phyloP scores from a whole-genome alignment of 2,797 vertebrate species.

The Esox lucius region DNA sequence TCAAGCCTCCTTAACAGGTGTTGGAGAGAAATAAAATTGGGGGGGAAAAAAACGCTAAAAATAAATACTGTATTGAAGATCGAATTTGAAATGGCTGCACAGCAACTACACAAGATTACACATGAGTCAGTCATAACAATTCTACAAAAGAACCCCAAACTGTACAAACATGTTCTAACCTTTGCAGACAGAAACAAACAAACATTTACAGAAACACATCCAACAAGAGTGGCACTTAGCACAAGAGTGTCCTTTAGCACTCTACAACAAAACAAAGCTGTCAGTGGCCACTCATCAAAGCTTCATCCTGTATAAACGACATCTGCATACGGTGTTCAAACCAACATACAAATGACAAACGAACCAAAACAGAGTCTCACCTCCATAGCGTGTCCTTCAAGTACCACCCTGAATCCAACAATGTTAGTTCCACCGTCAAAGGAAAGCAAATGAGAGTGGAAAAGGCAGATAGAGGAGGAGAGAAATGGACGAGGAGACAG shows the following conservation, averaged over 20 bases:
- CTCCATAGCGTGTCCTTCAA: constrained; percentile 10
- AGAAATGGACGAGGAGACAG: constrained; percentile 7
- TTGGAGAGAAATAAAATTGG: neutral
- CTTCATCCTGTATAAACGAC: neutral
- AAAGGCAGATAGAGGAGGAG: constrained; percentile 12
- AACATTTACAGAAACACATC: neutral
- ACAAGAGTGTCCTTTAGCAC: neutral
- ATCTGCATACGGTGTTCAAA: neutral
- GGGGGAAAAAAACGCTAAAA: neutral
- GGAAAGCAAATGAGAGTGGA: neutral
- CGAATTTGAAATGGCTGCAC: neutral
- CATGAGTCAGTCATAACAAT: neutral
- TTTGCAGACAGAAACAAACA: neutral
- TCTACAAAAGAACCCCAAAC: neutral
- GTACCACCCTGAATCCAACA: neutral
- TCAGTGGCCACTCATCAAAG: neutral
- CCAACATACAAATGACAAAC: neutral
- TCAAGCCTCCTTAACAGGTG: neutral
- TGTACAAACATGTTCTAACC: neutral
- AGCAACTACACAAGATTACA: neutral
- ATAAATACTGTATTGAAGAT: neutral
- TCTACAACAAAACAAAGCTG: neutral
- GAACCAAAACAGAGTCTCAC: neutral
- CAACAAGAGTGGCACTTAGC: neutral
- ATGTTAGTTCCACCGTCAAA: constrained; percentile 1